Evolutionary conservation across 2,113 vertebrate genomes (phyloP).

Genomic region (Morone chrysops): DNA sequence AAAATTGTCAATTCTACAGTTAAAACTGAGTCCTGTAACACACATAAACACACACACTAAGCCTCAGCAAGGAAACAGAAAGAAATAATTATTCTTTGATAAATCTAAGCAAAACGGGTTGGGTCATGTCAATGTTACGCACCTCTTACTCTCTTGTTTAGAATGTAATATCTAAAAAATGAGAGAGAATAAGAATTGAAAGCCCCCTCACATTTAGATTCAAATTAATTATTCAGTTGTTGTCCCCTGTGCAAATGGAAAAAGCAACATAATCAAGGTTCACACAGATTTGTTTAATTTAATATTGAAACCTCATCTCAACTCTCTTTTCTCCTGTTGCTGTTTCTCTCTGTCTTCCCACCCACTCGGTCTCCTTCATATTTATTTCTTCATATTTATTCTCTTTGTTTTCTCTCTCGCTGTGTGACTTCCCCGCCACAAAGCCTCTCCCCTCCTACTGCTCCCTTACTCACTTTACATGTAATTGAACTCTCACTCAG

Average conservation of each 20-base stretch:
- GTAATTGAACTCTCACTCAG: slow-evolving; percentile 53
- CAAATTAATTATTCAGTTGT: slow-evolving; percentile 71
- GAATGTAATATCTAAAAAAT: background rate
- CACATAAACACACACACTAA: slow-evolving; percentile 11
- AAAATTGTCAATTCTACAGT: slow-evolving; percentile 48
- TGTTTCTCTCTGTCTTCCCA: slow-evolving; percentile 16
- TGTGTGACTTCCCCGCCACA: background rate
- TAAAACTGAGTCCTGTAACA: background rate
- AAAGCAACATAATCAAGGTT: slow-evolving; percentile 53
- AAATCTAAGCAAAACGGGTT: background rate
- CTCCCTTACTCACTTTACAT: slow-evolving; percentile 32
- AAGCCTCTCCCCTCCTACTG: background rate
- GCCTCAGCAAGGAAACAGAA: background rate
- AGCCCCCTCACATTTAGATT: slow-evolving; percentile 40
- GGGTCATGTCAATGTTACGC: background rate
- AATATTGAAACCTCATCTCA: slow-evolving; percentile 32
- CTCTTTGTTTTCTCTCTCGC: slow-evolving; percentile 40
- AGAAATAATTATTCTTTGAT: background rate
- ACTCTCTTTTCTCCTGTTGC: slow-evolving; percentile 4
- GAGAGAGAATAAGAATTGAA: slow-evolving; percentile 21
- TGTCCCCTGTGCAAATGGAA: slow-evolving; percentile 47
- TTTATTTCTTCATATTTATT: slow-evolving; percentile 60
- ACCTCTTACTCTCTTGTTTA: slow-evolving; percentile 11
- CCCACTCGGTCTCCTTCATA: background rate
- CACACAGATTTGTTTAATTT: slow-evolving; percentile 47